Evolutionary conservation across 2,797 vertebrate species (phyloP).

Genomic region (Pangasius macronema): DNA sequence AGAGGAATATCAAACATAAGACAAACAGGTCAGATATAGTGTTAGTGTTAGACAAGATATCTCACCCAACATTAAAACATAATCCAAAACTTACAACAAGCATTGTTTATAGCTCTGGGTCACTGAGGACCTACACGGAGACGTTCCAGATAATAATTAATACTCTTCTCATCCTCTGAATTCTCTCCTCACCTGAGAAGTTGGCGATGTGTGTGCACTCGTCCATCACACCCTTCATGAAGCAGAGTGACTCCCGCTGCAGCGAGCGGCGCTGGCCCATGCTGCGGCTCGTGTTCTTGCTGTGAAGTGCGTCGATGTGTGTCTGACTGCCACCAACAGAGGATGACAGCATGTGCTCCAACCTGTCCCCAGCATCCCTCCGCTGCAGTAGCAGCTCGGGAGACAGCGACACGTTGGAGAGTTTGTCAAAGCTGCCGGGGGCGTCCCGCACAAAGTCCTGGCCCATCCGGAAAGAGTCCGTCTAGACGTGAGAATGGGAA

Average conservation of each 20-base stretch:
- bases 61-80: neutral
- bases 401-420: slow-evolving; percentile 70
- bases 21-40: neutral
- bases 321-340: slow-evolving; percentile 65
- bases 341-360: slow-evolving; percentile 71
- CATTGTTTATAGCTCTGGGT: neutral
- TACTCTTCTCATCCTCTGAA: neutral
- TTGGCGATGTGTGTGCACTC: slow-evolving; percentile 98
- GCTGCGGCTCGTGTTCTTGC: slow-evolving; percentile 35
- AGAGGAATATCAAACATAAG: neutral
- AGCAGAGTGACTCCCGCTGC: slow-evolving; percentile 86
- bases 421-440: slow-evolving; percentile 68
- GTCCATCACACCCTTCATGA: slow-evolving; percentile 99
- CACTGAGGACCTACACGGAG: neutral
- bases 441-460: slow-evolving; percentile 80
- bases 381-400: slow-evolving; percentile 70
- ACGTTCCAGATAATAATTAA: neutral
- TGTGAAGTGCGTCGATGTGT: slow-evolving; percentile 43
- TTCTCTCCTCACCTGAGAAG: slow-evolving; percentile 83
- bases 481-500: slow-evolving; percentile 69
- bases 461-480: slow-evolving; percentile 93
- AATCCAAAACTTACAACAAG: neutral
- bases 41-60: neutral
- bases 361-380: slow-evolving; percentile 52
- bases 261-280: slow-evolving; percentile 66